Percentiles rank a stretch among this genome's conserved stretches.
Evolutionary conservation across 92 coral and sea anemone species (phyloP).

Genomic region (Nematostella vectensis): DNA sequence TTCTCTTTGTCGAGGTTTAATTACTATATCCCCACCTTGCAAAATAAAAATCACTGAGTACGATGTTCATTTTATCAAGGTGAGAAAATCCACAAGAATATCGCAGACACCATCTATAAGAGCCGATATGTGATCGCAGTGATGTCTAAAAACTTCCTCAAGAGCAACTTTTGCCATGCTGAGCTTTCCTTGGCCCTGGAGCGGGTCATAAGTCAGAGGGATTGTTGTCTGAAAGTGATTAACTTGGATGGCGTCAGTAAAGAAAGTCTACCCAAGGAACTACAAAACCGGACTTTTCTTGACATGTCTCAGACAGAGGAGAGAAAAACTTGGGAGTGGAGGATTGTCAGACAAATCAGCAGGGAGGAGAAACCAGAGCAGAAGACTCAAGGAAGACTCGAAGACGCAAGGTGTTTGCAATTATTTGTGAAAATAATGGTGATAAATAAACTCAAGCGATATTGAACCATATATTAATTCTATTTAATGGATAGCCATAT

Average conservation of each 20-base stretch:
- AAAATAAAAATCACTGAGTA: no score
- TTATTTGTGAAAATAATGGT: no score
- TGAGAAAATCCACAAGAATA: constrained; percentile 13
- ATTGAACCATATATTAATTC: no score
- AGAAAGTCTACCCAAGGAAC: constrained; percentile 5
- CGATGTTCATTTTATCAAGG: no score
- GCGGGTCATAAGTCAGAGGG: constrained; percentile 1
- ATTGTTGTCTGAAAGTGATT: constrained; percentile 9
- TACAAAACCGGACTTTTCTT: constrained; percentile 11
- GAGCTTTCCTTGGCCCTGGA: constrained; percentile 20
- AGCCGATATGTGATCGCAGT: constrained; percentile 17
- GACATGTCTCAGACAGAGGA: constrained; percentile 10
- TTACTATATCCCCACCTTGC: no score
- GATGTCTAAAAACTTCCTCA: constrained; percentile 14
- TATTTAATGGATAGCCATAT: no score
- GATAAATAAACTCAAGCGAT: no score
- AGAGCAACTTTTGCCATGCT: constrained; percentile 4
- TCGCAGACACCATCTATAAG: constrained; percentile 15
- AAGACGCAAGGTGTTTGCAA: neutral
- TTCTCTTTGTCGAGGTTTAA: no score
- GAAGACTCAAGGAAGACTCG: neutral
- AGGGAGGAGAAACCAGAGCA: neutral
- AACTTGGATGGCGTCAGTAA: constrained; percentile 17
- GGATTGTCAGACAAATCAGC: constrained; percentile 21
- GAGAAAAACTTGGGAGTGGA: constrained; percentile 9